Percentiles rank a stretch among this genome's conserved stretches.
Conservation (phyloP, 2,797 vertebrate species). For the Sandelia bainsii region DNA sequence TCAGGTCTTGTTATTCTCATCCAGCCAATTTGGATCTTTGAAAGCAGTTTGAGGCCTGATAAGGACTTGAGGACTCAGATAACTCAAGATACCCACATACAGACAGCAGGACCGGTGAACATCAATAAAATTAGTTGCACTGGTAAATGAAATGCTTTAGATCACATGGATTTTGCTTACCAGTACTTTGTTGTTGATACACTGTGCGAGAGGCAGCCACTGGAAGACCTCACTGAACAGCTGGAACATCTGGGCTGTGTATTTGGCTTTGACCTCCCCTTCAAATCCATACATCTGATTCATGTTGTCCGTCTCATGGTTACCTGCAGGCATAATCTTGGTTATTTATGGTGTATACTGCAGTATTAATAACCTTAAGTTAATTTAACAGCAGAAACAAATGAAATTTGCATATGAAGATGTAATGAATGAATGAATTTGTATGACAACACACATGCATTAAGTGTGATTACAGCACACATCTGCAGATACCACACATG, state of each 20-base stretch:
- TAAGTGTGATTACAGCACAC: not conserved
- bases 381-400: not conserved
- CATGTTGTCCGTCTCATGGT: conserved; percentile 98
- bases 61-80: no score
- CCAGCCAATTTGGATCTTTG: not conserved
- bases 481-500: not conserved
- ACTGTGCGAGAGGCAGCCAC: conserved; percentile 96
- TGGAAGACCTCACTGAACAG: conserved; percentile 99
- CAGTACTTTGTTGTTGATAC: conserved; percentile 94
- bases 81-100: no score
- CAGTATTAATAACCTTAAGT: fast-evolving
- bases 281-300: conserved; percentile 99
- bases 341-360: not conserved
- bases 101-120: not conserved
- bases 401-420: not conserved
- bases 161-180: conserved; percentile 72
- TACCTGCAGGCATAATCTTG: conserved; percentile 80
- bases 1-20: not conserved
- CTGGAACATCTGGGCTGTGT: conserved; percentile 97
- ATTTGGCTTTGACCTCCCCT: conserved; percentile 97
- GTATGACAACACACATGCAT: not conserved
- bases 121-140: not conserved
- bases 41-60: not conserved
- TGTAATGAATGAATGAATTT: not conserved
- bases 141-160: not conserved